Base-by-base conservation (phyloP, 1,140 invertebrate species). In the Acyrthosiphon pisum region DNA sequence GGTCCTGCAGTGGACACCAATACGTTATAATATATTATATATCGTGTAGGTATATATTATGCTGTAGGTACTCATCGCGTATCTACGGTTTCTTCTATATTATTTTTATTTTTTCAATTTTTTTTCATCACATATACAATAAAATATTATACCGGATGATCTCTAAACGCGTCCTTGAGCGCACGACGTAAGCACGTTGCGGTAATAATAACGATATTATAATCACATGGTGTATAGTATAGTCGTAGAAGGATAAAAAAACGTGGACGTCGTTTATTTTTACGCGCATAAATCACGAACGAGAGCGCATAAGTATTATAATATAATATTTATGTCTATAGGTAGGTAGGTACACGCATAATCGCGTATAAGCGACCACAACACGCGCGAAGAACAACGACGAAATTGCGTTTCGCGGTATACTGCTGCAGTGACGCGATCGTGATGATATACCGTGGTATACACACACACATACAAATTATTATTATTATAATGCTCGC, bases 191-290 rank as follows among this genome's bases (percentile, higher is more conserved):
- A 11, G 30, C 60, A 68, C 60, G 30, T 68, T 6, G 60, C 60
- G 60, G 60, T 68, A 68, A 68, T 68, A 68, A 68, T 68, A 68
- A 68, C 60, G 60, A 68, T 68, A 68, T 68, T 68, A 68, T 68
- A 68, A 68, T 68, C 60, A 68, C 60, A 68, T 18, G 30, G 14
- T 18, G 60, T n/a, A 68, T 4, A 11, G 60, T n/a, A 68, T 4
- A 11, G 14, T 53, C 2, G 14, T 50, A 18, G 48, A 18, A 48
- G 9, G 46, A 18, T 14, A 48, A 48, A 50, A n/a, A 68, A n/a
- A 68, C 8, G 30, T 68, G 14, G 60, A 68, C 60, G 30, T n/a
- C 60, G 60, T 68, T 68, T 68, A 68, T n/a, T n/a, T 68, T 68
- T 68, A 68, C 60, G 30, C 60, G 60, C 60, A 68, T 68, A 68